phyloP scores from a whole-genome alignment of 2,888 invertebrate genomes.

The Ischnura elegans region DNA sequence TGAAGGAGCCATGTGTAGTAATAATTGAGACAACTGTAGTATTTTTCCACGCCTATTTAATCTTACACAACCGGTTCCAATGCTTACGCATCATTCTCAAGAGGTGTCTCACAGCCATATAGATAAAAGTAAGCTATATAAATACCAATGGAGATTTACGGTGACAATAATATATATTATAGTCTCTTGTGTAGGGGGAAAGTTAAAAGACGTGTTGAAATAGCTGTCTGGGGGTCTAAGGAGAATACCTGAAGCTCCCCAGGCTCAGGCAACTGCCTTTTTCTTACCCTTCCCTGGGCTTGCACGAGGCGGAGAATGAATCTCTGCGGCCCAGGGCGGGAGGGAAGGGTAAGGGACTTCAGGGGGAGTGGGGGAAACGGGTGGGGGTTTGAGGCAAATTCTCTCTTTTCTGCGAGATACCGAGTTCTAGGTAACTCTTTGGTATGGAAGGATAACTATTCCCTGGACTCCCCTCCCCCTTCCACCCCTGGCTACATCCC shows the following conservation, averaged over 20 bases:
- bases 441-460: background rate
- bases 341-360: background rate
- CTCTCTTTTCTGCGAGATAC: background rate
- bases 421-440: background rate
- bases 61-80: too few species aligned
- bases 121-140: too few species aligned
- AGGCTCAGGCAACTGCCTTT: too few species aligned
- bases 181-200: too few species aligned
- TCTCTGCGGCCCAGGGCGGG: background rate
- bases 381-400: background rate
- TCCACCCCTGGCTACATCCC: background rate
- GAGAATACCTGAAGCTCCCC: background rate
- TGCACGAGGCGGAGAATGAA: background rate
- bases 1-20: too few species aligned
- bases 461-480: background rate
- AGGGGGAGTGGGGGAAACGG: background rate
- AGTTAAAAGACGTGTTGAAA: background rate
- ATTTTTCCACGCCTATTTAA: too few species aligned
- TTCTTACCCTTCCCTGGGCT: background rate
- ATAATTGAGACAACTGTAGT: too few species aligned
- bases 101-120: too few species aligned
- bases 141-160: too few species aligned
- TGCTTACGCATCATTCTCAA: too few species aligned
- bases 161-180: too few species aligned
- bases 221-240: background rate